A percentile compares a stretch with the other conserved stretches of the same genome.
phyloP scores from a whole-genome alignment of 2,797 vertebrate species.

The Hoplostethus mediterraneus region DNA sequence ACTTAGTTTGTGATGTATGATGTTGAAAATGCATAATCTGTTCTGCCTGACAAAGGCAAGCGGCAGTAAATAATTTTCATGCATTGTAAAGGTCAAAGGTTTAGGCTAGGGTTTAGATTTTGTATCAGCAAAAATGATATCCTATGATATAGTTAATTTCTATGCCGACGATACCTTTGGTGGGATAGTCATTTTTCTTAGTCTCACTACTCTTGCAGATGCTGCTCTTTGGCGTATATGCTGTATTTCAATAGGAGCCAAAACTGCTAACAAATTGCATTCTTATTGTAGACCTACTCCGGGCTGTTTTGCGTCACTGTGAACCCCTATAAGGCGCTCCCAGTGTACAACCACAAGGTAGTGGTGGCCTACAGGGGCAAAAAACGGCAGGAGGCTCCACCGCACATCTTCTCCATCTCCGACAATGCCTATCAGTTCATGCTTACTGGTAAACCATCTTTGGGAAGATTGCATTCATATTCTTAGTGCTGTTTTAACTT shows the following conservation, averaged over 20 bases:
- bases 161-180: background rate
- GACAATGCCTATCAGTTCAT: slow-evolving; percentile 88
- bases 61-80: background rate
- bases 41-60: background rate
- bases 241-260: background rate
- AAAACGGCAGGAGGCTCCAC: slow-evolving; percentile 72
- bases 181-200: background rate
- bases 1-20: background rate
- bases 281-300: slow-evolving; percentile 62
- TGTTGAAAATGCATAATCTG: background rate
- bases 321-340: slow-evolving; percentile 75
- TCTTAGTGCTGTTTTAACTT: background rate
- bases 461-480: background rate
- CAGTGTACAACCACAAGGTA: slow-evolving; percentile 85
- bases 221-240: background rate
- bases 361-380: slow-evolving; percentile 74
- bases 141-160: background rate
- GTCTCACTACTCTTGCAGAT: background rate
- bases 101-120: background rate
- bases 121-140: background rate
- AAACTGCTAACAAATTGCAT: background rate
- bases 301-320: slow-evolving; percentile 75
- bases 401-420: slow-evolving; percentile 79
- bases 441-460: slow-evolving; percentile 82
- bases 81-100: background rate